Evolutionary conservation across 64 coral and sea anemone genomes (phyloP).

Genomic region (Stichodactyla helianthus): DNA sequence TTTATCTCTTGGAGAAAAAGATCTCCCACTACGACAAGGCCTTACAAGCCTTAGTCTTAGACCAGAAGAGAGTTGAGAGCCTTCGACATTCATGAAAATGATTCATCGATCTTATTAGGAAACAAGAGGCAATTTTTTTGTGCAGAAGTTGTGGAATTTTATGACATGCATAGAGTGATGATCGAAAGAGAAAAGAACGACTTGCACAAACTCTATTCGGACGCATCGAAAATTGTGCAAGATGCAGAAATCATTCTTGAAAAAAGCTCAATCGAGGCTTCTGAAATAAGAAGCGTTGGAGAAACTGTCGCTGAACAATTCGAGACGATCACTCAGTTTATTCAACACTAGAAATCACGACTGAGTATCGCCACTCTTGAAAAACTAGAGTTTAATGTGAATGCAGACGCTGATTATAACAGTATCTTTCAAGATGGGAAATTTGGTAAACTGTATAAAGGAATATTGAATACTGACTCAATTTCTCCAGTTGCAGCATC

Average conservation of each 20-base stretch:
- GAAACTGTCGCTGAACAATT: conserved; percentile 52
- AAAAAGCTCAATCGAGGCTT: conserved; percentile 20
- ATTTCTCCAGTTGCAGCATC: too few relatives aligned
- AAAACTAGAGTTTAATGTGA: conserved; percentile 59
- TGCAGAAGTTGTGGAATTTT: conserved; percentile 59
- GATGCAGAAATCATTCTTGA: conserved; percentile 54
- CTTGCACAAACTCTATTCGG: conserved; percentile 31
- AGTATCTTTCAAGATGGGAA: conserved; percentile 39
- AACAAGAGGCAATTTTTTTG: conserved; percentile 60
- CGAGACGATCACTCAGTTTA: conserved; percentile 54
- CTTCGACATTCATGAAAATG: conserved; percentile 55
- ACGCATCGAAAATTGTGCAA: conserved; percentile 51
- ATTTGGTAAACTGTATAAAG: conserved; percentile 30
- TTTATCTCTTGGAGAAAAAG: conserved; percentile 56
- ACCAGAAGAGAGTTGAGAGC: conserved; percentile 30
- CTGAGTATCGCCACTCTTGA: conserved; percentile 11
- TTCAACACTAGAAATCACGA: conserved; percentile 28
- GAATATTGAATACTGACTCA: background rate
- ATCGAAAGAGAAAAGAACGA: conserved; percentile 54
- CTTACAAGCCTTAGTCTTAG: background rate
- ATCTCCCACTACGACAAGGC: conserved; percentile 37
- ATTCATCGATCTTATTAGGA: conserved; percentile 51
- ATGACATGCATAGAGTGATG: conserved; percentile 38
- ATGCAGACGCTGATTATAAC: background rate
- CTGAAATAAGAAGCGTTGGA: conserved; percentile 13